Evolutionary conservation across 1,140 invertebrate genomes (phyloP).

Genomic region (Sinonovacula constricta): DNA sequence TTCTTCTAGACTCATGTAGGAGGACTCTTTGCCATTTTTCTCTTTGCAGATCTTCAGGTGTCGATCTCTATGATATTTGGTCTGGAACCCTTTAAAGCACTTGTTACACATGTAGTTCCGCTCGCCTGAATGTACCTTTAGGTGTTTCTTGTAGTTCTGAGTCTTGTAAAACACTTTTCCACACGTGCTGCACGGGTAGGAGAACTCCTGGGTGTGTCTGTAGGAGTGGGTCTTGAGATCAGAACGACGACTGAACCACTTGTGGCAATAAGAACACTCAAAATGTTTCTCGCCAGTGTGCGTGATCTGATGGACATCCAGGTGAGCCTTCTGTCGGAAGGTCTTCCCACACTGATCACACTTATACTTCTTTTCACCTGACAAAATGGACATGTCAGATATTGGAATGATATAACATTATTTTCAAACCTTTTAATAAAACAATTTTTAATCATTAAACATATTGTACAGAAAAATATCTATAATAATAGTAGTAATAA

Average conservation of each 20-base stretch:
- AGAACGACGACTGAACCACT: slow-evolving; percentile 58
- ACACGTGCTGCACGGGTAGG: slow-evolving; percentile 47
- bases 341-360: slow-evolving; percentile 81
- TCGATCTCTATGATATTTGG: slow-evolving; percentile 62
- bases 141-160: slow-evolving; percentile 79
- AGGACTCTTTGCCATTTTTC: slow-evolving; percentile 35
- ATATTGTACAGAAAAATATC: too few species aligned
- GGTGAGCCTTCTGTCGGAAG: slow-evolving; percentile 81
- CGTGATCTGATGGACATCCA: slow-evolving; percentile 79
- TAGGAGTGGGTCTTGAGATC: slow-evolving; percentile 62
- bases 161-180: slow-evolving; percentile 62
- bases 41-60: slow-evolving; percentile 62
- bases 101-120: slow-evolving; percentile 80
- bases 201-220: slow-evolving; percentile 61
- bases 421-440: too few species aligned
- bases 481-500: too few species aligned
- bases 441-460: too few species aligned
- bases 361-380: slow-evolving; percentile 77
- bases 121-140: slow-evolving; percentile 79
- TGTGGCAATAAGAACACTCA: slow-evolving; percentile 80
- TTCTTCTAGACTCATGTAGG: slow-evolving; percentile 42
- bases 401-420: too few species aligned
- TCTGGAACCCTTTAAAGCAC: slow-evolving; percentile 76
- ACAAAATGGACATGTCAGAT: too few species aligned
- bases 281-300: slow-evolving; percentile 80